Evolutionary conservation across 1,140 invertebrate genomes (phyloP).

Genomic region (Dryas iulia): DNA sequence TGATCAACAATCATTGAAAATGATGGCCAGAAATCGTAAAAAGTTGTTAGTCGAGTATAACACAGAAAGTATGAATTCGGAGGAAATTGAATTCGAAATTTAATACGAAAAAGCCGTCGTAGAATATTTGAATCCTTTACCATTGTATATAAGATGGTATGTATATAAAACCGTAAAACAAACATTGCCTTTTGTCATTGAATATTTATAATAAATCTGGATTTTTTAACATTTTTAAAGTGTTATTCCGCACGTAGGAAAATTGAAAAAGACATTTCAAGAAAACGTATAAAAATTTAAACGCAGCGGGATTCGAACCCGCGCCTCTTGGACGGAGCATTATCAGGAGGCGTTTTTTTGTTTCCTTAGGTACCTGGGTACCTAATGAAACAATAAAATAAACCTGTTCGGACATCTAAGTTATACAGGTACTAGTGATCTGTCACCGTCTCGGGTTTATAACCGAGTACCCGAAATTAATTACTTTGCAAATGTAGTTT

Average conservation of each 20-base stretch:
- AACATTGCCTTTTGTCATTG: neutral
- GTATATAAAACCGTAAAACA: neutral
- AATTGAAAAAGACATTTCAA: too few species aligned
- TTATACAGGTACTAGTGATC: neutral
- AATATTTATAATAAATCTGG: too few species aligned
- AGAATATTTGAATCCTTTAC: neutral
- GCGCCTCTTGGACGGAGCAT: too few species aligned
- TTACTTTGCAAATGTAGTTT: neutral
- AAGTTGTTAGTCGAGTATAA: conserved; percentile 13
- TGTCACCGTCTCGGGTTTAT: neutral
- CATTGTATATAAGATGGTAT: neutral
- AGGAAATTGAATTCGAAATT: neutral
- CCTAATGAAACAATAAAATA: neutral
- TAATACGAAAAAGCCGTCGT: neutral
- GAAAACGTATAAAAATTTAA: too few species aligned
- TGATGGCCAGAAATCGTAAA: conserved; percentile 7
- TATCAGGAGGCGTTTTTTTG: too few species aligned
- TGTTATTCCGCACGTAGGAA: too few species aligned
- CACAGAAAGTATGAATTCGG: neutral
- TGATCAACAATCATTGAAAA: conserved; percentile 14
- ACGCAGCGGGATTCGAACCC: too few species aligned
- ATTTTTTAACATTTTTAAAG: too few species aligned
- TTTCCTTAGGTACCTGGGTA: too few species aligned
- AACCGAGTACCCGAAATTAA: neutral
- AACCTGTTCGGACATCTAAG: neutral